phyloP scores from a whole-genome alignment of 2,888 invertebrate genomes.

The Chromoteleia sp. region DNA sequence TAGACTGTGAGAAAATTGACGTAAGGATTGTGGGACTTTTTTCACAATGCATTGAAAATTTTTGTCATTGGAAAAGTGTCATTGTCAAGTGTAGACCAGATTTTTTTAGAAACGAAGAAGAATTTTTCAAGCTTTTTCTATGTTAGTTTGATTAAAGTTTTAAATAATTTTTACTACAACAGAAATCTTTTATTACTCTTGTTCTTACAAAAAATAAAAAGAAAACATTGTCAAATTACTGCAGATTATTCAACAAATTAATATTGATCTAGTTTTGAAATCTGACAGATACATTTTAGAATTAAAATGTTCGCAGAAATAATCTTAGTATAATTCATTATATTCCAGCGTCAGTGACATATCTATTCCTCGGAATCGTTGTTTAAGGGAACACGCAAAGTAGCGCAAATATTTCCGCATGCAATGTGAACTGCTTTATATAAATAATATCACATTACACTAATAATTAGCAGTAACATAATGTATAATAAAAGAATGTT shows the following conservation, averaged over 20 bases:
- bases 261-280: background rate
- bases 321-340: conserved; percentile 23
- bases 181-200: no score
- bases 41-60: background rate
- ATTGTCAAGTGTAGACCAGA: conserved; percentile 11
- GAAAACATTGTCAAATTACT: background rate
- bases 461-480: background rate
- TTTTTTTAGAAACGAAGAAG: background rate
- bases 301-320: conserved; percentile 20
- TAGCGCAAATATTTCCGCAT: conserved; percentile 37
- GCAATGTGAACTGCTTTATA: conserved; percentile 16
- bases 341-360: conserved; percentile 12
- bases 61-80: background rate
- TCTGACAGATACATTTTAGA: background rate
- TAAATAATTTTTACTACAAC: no score
- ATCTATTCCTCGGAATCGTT: conserved; percentile 34
- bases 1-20: conserved; percentile 58
- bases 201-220: no score
- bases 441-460: background rate
- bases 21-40: conserved; percentile 32
- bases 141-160: no score
- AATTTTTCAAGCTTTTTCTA: no score
- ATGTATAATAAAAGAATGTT: no score
- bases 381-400: conserved; percentile 30
- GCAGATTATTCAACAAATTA: background rate